These are phyloP conservation scores for Echinarachnius parma DNA, from an alignment of 53 echinoderm and acorn worm species.

Conservation along the genomic window DNA sequence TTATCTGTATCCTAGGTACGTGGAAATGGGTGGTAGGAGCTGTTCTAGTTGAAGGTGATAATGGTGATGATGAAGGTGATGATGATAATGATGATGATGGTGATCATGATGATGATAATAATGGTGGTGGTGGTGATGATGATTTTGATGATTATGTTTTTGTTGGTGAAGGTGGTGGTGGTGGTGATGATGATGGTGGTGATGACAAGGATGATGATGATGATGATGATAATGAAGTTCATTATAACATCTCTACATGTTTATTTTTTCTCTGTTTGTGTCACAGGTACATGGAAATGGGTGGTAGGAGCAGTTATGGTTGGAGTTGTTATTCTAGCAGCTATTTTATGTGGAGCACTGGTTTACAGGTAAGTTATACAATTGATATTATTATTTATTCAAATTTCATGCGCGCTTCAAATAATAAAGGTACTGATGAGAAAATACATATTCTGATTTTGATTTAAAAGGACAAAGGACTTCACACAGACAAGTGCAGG, in stretches of 20 bases:
- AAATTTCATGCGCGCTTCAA: no score
- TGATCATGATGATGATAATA: neutral
- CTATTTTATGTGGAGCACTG: slow-evolving; percentile 27
- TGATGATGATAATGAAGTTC: slow-evolving; percentile 20
- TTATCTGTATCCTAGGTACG: no score
- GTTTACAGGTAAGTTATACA: slow-evolving; percentile 31
- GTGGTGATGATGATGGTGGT: neutral
- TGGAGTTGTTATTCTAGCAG: slow-evolving; percentile 47
- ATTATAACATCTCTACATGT: no score
- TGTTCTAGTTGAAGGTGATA: neutral
- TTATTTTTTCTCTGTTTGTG: neutral
- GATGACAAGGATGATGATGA: slow-evolving; percentile 20
- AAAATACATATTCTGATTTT: no score
- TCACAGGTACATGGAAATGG: slow-evolving; percentile 85
- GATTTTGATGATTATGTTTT: neutral
- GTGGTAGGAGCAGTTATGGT: slow-evolving; percentile 65
- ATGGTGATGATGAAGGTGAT: neutral
- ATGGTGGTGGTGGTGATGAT: slow-evolving; percentile 2
- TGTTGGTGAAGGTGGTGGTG: neutral
- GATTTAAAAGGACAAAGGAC: no score
- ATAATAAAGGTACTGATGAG: no score
- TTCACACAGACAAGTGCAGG: no score
- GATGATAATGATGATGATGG: slow-evolving; percentile 3
- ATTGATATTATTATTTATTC: no score
- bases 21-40: no score